These are phyloP conservation scores for Pseudochirops cupreus DNA, from an alignment of 2,797 vertebrate species.

Conservation along the genomic window DNA sequence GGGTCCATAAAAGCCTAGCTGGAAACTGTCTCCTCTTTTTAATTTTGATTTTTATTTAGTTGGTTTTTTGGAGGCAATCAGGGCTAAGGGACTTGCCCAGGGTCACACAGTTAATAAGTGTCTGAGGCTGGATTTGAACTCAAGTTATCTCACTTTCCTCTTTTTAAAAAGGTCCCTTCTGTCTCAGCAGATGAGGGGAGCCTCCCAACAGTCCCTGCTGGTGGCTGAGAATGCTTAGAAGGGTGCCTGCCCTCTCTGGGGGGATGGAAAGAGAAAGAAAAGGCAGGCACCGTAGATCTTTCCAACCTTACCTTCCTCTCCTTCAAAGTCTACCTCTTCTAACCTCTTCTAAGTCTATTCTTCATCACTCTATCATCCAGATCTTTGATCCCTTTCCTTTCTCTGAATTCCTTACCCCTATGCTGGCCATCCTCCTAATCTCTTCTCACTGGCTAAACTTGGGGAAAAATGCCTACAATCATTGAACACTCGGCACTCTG, in stretches of 20 bases:
- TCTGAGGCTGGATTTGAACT: neutral
- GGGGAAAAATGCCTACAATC: neutral
- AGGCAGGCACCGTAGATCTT: no score
- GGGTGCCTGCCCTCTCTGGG: neutral
- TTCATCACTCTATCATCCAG: neutral
- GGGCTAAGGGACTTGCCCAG: neutral
- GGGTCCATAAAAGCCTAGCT: neutral
- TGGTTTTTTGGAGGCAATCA: neutral
- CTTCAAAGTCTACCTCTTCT: neutral
- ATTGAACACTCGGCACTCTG: neutral
- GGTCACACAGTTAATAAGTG: neutral
- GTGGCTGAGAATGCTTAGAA: neutral
- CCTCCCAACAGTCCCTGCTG: neutral
- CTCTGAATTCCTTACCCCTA: no score
- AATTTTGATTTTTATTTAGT: neutral
- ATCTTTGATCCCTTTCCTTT: neutral
- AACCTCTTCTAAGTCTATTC: neutral
- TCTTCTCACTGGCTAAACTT: neutral
- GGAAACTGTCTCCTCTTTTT: neutral
- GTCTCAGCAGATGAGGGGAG: neutral
- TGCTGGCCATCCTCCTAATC: neutral
- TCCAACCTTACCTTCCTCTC: neutral
- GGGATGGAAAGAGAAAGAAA: neutral
- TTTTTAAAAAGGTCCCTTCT: neutral
- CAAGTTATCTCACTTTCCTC: neutral